A percentile compares a stretch with the other conserved stretches of the same genome.
Evolutionary conservation across 2,113 vertebrate genomes (phyloP).

Genomic region (rabbit (Oryctolagus cuniculus)): DNA sequence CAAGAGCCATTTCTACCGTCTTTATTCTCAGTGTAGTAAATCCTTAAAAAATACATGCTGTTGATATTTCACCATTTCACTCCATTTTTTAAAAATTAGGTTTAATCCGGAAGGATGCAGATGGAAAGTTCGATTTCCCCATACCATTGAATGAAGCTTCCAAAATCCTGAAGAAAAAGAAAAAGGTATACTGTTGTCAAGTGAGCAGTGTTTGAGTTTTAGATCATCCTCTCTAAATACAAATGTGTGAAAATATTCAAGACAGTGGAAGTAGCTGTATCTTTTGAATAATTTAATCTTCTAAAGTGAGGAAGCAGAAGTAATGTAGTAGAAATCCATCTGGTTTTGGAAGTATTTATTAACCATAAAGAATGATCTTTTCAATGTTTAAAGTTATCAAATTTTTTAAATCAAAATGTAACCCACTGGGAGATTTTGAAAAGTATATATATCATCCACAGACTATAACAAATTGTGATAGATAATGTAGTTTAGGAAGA

Average conservation of each 20-base stretch:
- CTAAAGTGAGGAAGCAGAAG: constrained; percentile 58
- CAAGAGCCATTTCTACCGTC: background rate
- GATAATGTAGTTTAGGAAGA: background rate
- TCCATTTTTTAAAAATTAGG: constrained; percentile 72
- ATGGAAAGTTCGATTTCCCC: constrained; percentile 84
- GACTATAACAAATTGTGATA: constrained; percentile 22
- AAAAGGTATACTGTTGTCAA: constrained; percentile 85
- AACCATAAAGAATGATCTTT: constrained; percentile 2
- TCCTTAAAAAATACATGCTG: background rate
- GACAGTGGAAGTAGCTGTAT: constrained; percentile 28
- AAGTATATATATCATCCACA: background rate
- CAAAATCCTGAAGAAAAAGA: constrained; percentile 82
- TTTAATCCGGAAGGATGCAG: constrained; percentile 70
- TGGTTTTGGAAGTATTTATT: constrained; percentile 58
- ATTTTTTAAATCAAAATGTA: constrained; percentile 57
- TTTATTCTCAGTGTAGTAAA: background rate
- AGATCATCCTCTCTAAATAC: background rate
- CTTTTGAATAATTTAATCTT: constrained; percentile 68
- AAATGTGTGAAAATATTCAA: constrained; percentile 27
- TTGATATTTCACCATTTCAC: background rate
- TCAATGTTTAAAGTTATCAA: constrained; percentile 43
- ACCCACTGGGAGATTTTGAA: constrained; percentile 32
- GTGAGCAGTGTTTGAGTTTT: constrained; percentile 37
- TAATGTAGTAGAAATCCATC: constrained; percentile 55
- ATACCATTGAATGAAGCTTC: constrained; percentile 74